Conservation (phyloP, 2,888 invertebrate genomes). For the Caenorhabditis sp. region DNA sequence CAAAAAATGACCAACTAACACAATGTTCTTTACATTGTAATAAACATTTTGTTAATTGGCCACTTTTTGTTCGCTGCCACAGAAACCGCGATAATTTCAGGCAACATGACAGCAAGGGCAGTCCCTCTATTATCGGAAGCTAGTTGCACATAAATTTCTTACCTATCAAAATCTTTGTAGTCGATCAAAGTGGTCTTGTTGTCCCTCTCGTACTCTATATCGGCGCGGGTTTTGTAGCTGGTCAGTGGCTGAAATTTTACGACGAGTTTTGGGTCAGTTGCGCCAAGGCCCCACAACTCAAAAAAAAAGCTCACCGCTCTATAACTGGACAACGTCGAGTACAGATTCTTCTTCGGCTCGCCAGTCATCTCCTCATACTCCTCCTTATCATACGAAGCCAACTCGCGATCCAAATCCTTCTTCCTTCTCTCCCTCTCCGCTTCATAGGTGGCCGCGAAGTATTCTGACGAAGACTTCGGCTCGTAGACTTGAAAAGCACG, state of each 20-base stretch:
- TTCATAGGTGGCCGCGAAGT: conserved; percentile 73
- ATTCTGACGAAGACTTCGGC: conserved; percentile 81
- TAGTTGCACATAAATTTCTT: too few relatives aligned
- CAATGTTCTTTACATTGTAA: too few relatives aligned
- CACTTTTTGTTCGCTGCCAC: too few relatives aligned
- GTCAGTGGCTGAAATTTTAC: conserved; percentile 59
- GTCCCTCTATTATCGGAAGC: too few relatives aligned
- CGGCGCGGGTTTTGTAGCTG: conserved; percentile 71
- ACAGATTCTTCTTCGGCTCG: conserved; percentile 55
- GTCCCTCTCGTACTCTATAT: conserved; percentile 78
- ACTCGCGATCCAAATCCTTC: conserved; percentile 55
- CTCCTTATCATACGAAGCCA: conserved; percentile 42
- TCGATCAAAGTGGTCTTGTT: conserved; percentile 80
- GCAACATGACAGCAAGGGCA: too few relatives aligned
- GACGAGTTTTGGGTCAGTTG: too few relatives aligned
- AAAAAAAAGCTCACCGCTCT: conserved; percentile 53
- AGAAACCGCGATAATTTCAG: too few relatives aligned
- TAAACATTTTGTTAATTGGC: too few relatives aligned
- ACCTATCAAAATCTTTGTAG: conserved; percentile 81
- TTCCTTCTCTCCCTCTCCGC: conserved; percentile 62
- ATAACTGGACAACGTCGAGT: conserved; percentile 60
- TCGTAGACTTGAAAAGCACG: conserved; percentile 80
- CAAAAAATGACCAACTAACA: too few relatives aligned
- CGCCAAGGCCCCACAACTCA: not conserved
- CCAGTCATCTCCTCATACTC: conserved; percentile 49